phyloP scores from a whole-genome alignment of 2,113 vertebrate genomes.

The Enhydra lutris region DNA sequence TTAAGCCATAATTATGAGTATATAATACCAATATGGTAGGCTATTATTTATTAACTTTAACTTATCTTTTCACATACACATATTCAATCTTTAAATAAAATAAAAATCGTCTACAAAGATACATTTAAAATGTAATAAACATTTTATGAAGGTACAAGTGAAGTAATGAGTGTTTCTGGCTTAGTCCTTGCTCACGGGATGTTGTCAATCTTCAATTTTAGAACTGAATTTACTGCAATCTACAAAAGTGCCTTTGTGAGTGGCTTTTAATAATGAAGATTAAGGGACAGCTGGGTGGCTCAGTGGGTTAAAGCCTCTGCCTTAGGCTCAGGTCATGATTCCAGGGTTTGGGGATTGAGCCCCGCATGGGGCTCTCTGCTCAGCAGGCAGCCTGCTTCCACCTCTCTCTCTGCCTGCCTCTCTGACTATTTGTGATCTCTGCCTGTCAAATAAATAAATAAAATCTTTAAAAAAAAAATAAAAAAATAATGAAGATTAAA shows the following conservation, averaged over 20 bases:
- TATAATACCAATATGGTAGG: neutral
- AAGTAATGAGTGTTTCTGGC: neutral
- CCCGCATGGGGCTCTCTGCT: too few relatives aligned
- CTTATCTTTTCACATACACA: neutral
- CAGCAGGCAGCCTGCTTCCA: too few relatives aligned
- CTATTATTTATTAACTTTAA: neutral
- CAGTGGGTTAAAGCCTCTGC: too few relatives aligned
- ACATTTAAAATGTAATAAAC: neutral
- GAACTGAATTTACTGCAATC: neutral
- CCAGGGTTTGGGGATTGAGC: too few relatives aligned
- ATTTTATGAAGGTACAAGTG: neutral
- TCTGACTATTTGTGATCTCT: too few relatives aligned
- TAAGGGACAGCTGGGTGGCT: neutral
- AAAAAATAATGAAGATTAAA: neutral
- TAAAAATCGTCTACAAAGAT: neutral
- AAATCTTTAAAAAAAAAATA: too few relatives aligned
- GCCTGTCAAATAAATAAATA: too few relatives aligned
- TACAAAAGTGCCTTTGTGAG: neutral
- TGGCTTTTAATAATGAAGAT: neutral
- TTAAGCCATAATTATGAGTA: neutral
- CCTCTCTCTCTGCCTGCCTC: too few relatives aligned
- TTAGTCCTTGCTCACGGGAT: neutral
- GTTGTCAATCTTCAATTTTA: neutral
- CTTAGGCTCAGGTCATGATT: too few relatives aligned
- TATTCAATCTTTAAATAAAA: neutral